Conservation (phyloP, 2,113 vertebrate genomes). For the Cettia cetti region DNA sequence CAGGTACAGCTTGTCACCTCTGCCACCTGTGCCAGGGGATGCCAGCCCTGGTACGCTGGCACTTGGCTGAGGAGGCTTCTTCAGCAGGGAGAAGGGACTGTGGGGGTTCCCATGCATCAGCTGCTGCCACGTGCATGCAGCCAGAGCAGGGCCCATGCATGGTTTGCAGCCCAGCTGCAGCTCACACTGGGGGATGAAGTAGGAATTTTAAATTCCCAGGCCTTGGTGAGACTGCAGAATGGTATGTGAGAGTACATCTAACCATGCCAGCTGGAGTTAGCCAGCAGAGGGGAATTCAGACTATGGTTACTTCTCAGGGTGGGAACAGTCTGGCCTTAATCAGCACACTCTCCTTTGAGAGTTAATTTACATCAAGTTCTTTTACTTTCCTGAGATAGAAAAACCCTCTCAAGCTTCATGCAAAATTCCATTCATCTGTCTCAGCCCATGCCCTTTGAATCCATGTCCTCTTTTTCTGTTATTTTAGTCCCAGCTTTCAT, state of each 20-base stretch:
- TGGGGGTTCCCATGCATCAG: background rate
- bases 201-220: background rate
- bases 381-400: background rate
- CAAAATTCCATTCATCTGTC: background rate
- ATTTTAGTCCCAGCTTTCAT: constrained; percentile 1
- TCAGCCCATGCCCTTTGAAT: background rate
- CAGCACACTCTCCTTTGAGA: background rate
- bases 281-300: background rate
- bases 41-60: background rate
- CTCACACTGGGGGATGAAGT: background rate
- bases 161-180: background rate
- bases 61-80: background rate
- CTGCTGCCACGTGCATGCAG: background rate
- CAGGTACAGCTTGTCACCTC: background rate
- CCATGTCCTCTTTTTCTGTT: background rate
- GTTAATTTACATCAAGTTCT: background rate
- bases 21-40: background rate
- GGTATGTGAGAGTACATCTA: background rate
- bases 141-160: background rate
- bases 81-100: background rate
- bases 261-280: background rate
- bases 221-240: background rate
- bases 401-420: background rate
- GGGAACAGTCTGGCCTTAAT: background rate
- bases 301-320: background rate